Evolutionary conservation across 2,888 invertebrate genomes (phyloP).

Genomic region (Dione vanillae): DNA sequence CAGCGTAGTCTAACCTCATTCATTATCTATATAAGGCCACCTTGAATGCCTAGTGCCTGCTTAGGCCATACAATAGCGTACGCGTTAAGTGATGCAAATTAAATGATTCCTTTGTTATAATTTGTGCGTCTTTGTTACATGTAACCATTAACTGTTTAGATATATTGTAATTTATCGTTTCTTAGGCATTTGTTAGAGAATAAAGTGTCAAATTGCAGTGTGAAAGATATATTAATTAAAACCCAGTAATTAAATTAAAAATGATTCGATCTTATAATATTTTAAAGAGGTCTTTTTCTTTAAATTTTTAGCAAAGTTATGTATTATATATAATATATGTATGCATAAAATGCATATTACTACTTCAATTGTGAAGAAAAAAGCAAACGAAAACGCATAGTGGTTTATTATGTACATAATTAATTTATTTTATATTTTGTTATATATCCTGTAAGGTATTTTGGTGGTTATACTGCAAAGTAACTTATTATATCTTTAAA

Average conservation of each 20-base stretch:
- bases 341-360: too few species aligned
- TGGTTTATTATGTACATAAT: too few species aligned
- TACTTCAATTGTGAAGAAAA: too few species aligned
- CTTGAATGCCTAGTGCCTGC: conserved; percentile 34
- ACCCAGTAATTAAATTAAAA: too few species aligned
- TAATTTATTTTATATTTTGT: too few species aligned
- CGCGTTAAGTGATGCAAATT: conserved; percentile 36
- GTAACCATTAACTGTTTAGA: conserved; percentile 18
- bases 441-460: too few species aligned
- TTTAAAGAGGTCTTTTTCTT: too few species aligned
- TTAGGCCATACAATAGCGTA: conserved; percentile 36
- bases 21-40: conserved; percentile 38
- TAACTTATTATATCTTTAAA: neutral
- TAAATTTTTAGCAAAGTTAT: too few species aligned
- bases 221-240: too few species aligned
- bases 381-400: too few species aligned
- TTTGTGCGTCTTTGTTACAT: conserved; percentile 27
- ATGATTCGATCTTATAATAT: too few species aligned
- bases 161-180: neutral
- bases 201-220: neutral
- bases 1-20: conserved; percentile 38
- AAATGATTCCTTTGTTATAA: conserved; percentile 21
- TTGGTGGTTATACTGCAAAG: neutral
- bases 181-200: neutral
- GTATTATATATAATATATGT: too few species aligned